Percentiles rank a stretch among this genome's conserved stretches.
Conservation (phyloP, 2,113 vertebrate genomes). For the Xiphias gladius region DNA sequence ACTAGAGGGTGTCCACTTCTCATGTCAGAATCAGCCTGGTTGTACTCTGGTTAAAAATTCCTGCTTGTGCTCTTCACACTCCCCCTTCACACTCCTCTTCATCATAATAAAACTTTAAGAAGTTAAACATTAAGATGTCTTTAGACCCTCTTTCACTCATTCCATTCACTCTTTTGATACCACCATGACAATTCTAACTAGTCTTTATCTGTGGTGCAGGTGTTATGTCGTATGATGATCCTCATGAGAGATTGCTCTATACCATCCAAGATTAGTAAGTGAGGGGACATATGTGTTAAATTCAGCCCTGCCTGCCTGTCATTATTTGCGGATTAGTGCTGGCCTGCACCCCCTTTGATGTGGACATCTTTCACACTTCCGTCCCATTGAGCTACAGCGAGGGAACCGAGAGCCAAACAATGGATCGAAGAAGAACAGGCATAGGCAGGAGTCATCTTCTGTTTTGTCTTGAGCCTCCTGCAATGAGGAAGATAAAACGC, state of each 20-base stretch:
- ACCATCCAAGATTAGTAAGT: conserved; percentile 46
- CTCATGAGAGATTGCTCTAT: conserved; percentile 38
- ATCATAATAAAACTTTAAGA: background rate
- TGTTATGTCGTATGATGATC: conserved; percentile 38
- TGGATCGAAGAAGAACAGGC: conserved; percentile 29
- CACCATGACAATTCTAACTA: background rate
- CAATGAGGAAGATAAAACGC: conserved; percentile 63
- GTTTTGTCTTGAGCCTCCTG: conserved; percentile 58
- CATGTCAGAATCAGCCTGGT: background rate
- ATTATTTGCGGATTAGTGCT: conserved; percentile 84
- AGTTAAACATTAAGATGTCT: conserved; percentile 22
- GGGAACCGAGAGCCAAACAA: conserved; percentile 45
- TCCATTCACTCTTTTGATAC: background rate
- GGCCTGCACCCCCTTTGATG: conserved; percentile 75
- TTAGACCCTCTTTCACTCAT: background rate
- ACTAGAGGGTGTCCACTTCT: conserved; percentile 38
- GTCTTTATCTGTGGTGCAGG: conserved; percentile 25
- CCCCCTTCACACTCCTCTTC: background rate
- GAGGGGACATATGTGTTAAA: conserved; percentile 55
- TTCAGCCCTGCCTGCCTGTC: conserved; percentile 63
- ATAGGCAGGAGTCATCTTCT: conserved; percentile 48
- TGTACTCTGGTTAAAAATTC: background rate
- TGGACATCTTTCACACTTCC: conserved; percentile 76
- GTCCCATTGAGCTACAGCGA: conserved; percentile 52
- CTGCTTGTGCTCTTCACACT: background rate